phyloP scores from a whole-genome alignment of 2,797 vertebrate genomes.

The Leucoraja ocellata region DNA sequence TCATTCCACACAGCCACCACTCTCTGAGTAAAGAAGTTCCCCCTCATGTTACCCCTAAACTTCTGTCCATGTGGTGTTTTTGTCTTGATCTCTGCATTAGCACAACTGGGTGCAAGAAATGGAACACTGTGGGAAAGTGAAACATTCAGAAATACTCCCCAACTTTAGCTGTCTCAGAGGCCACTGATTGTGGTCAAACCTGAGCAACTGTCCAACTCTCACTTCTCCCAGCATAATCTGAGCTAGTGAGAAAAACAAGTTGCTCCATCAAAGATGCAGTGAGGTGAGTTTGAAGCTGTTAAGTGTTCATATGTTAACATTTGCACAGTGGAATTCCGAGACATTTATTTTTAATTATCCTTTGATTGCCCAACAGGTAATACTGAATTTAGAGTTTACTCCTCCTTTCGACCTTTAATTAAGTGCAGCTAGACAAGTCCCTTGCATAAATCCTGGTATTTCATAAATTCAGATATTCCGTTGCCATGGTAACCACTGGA shows the following conservation, averaged over 20 bases:
- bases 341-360: neutral
- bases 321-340: neutral
- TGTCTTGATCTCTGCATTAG: neutral
- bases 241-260: neutral
- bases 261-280: neutral
- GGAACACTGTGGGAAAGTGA: neutral
- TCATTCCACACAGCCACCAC: no score
- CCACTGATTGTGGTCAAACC: neutral
- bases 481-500: neutral
- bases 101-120: neutral
- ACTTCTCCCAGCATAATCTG: neutral
- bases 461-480: neutral
- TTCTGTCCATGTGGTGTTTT: neutral
- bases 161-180: neutral
- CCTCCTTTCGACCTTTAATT: conserved; percentile 6
- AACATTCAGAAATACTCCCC: neutral
- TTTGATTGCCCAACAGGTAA: neutral
- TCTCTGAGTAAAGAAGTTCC: no score
- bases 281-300: neutral
- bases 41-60: no score
- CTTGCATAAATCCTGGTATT: neutral
- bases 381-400: neutral
- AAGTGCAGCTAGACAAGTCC: neutral
- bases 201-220: neutral
- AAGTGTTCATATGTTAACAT: neutral